A percentile compares a stretch with the other conserved stretches of the same genome.
Conservation (phyloP, 2,797 vertebrate genomes). For the Hyperoplus immaculatus region DNA sequence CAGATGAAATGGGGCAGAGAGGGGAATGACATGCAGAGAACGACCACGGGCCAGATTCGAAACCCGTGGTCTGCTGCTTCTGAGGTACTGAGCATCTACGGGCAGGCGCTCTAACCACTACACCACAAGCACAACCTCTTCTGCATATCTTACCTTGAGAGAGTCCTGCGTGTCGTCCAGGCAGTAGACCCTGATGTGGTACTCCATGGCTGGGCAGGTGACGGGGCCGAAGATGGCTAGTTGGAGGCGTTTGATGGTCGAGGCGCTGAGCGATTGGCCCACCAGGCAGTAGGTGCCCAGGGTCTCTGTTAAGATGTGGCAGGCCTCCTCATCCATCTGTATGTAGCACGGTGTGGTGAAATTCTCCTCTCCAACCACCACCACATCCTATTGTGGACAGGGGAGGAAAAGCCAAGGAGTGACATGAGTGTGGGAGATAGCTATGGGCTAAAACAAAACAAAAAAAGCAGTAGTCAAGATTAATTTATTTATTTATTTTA, state of each 20-base stretch:
- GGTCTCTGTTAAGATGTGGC: constrained; percentile 97
- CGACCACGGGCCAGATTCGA: too few species aligned
- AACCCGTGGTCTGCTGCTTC: too few species aligned
- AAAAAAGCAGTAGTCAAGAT: background rate
- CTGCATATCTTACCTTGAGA: constrained; percentile 88
- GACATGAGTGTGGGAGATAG: constrained; percentile 11
- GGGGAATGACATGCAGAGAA: too few species aligned
- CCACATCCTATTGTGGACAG: constrained; percentile 89
- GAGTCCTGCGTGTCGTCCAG: constrained; percentile 96
- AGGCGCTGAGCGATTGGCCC: constrained; percentile 92
- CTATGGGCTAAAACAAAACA: background rate
- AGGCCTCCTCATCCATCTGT: constrained; percentile 95
- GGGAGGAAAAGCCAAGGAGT: background rate
- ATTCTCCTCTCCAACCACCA: constrained; percentile 96
- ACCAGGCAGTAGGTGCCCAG: constrained; percentile 94
- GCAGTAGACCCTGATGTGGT: constrained; percentile 96
- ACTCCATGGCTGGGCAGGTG: constrained; percentile 93
- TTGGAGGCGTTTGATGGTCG: constrained; percentile 94
- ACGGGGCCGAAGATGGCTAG: constrained; percentile 95
- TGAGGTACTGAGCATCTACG: too few species aligned
- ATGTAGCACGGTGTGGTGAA: constrained; percentile 97
- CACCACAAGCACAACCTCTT: too few species aligned
- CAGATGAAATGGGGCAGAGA: too few species aligned
- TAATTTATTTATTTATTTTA: background rate
- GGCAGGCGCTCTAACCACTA: background rate